Conservation (phyloP, 2,113 vertebrate genomes). For the Lichenostomus cassidix region DNA sequence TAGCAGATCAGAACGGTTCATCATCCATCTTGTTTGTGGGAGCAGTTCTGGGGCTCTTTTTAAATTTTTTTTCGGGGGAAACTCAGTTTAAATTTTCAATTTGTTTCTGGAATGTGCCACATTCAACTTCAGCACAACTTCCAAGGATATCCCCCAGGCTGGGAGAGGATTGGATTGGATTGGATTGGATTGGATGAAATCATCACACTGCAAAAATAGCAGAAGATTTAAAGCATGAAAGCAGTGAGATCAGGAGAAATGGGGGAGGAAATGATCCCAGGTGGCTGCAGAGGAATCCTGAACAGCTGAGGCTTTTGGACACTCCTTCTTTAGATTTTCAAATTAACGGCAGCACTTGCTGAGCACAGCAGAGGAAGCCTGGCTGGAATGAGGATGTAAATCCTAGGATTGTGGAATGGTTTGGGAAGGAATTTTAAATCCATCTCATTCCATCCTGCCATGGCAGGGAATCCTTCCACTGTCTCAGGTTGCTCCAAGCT, state of each 20-base stretch:
- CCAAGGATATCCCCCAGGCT: neutral
- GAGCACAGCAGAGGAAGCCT: neutral
- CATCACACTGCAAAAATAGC: neutral
- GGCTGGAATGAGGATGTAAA: neutral
- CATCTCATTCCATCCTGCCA: neutral
- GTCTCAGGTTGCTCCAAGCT: rapidly evolving
- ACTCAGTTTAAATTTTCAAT: neutral
- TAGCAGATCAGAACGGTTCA: neutral
- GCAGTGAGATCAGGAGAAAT: neutral
- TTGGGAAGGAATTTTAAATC: neutral
- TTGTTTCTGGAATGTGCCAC: neutral
- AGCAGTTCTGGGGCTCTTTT: neutral
- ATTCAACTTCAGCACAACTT: neutral
- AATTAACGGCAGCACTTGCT: rapidly evolving
- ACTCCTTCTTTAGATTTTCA: rapidly evolving
- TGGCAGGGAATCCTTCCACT: neutral
- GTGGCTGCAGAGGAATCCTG: neutral
- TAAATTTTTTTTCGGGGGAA: neutral
- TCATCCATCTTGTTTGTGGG: constrained; percentile 39
- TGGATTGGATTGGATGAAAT: neutral
- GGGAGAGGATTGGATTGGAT: neutral
- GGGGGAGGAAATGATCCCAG: rapidly evolving
- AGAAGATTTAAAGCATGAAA: rapidly evolving
- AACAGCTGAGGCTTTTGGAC: neutral
- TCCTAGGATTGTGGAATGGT: no score